These are phyloP conservation scores for Cliona cf. orientalis DNA, from an alignment of 37 sponge, comb jelly and placozoan genomes.

Conservation along the genomic window DNA sequence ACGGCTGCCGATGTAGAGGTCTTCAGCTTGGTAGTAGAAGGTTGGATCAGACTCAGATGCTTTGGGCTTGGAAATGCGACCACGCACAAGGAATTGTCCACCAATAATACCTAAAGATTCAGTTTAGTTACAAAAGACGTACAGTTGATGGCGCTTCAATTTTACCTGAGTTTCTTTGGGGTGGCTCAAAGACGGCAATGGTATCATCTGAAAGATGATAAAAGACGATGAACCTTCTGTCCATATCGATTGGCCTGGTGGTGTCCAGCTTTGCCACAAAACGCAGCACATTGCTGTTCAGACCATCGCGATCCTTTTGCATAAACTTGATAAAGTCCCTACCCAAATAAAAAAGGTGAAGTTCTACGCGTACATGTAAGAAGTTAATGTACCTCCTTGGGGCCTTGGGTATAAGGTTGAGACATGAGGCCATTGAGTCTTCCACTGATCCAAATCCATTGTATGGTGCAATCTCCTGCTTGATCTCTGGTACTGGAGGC, in stretches of 20 bases:
- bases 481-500: conserved; percentile 30
- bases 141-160: neutral
- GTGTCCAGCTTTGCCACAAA: conserved; percentile 93
- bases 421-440: conserved; percentile 89
- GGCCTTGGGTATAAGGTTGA: conserved; percentile 91
- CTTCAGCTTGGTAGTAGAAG: conserved; percentile 77
- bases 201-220: conserved; percentile 97
- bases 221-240: conserved; percentile 92
- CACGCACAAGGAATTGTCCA: conserved; percentile 91
- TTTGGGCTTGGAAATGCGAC: conserved; percentile 68
- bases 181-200: conserved; percentile 91
- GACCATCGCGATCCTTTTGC: conserved; percentile 97
- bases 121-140: neutral
- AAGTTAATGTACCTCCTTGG: conserved; percentile 61
- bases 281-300: conserved; percentile 93
- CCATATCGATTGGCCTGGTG: conserved; percentile 85
- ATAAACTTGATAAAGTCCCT: conserved; percentile 96
- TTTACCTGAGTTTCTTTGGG: conserved; percentile 93
- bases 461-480: conserved; percentile 86
- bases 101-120: conserved; percentile 78
- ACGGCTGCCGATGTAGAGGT: conserved; percentile 85
- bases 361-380: neutral
- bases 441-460: conserved; percentile 96
- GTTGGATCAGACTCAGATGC: conserved; percentile 33
- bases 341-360: neutral